Conservation (phyloP, 2,797 vertebrate genomes). For the Neostethus bicornis region DNA sequence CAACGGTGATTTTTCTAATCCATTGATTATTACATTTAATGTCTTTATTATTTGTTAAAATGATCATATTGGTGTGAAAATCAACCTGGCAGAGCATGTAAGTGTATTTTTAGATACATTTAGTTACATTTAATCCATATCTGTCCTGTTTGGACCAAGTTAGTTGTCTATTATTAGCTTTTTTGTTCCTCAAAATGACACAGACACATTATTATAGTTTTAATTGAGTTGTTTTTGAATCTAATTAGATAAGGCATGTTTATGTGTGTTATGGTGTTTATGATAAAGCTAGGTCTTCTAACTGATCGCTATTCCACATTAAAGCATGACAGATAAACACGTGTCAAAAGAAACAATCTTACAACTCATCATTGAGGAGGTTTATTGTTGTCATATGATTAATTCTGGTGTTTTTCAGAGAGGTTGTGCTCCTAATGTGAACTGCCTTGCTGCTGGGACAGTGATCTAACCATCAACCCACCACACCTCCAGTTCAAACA, state of each 20-base stretch:
- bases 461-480: constrained; percentile 61
- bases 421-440: constrained; percentile 24
- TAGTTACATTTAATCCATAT: too few species aligned
- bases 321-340: constrained; percentile 32
- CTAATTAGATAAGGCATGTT: constrained; percentile 32
- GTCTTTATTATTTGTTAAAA: neutral
- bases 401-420: constrained; percentile 43
- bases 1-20: constrained; percentile 76
- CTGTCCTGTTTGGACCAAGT: constrained; percentile 28
- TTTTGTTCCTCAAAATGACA: neutral
- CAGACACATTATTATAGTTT: neutral
- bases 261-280: constrained; percentile 28
- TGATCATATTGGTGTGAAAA: neutral
- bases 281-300: neutral
- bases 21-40: constrained; percentile 30
- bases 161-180: constrained; percentile 17
- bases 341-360: constrained; percentile 42
- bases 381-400: neutral
- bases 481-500: constrained; percentile 64
- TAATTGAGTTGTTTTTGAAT: neutral
- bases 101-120: constrained; percentile 2
- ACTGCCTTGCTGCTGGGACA: constrained; percentile 17
- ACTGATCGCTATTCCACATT: constrained; percentile 1
- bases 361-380: neutral
- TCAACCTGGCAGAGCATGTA: neutral